These are phyloP conservation scores for Pithys albifrons DNA, from an alignment of 2,113 vertebrate genomes.

Conservation along the genomic window DNA sequence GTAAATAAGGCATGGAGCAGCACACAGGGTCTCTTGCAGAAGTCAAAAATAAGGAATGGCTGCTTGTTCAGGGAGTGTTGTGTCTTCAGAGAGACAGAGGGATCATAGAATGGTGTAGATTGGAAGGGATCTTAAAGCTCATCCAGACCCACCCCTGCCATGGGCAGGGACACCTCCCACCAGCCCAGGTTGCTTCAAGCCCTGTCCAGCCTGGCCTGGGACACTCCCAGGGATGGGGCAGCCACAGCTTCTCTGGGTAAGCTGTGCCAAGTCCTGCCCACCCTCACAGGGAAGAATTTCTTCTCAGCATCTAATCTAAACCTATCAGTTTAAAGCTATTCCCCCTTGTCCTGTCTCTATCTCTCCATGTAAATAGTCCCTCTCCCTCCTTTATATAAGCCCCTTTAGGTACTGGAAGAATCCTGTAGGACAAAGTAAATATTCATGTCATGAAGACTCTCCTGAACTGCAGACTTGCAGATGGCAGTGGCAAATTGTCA, in stretches of 20 bases:
- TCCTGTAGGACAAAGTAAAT: background rate
- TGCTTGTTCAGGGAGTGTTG: background rate
- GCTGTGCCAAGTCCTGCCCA: background rate
- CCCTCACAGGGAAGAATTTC: background rate
- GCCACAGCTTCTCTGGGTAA: background rate
- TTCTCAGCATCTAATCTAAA: background rate
- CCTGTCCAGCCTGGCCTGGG: fast-evolving
- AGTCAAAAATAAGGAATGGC: background rate
- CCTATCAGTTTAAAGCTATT: background rate
- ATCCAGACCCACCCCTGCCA: fast-evolving
- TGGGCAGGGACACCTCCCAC: background rate
- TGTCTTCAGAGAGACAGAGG: background rate
- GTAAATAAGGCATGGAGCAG: background rate
- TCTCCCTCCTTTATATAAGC: background rate
- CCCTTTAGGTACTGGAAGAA: background rate
- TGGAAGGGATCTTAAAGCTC: background rate
- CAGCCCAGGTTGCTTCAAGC: fast-evolving
- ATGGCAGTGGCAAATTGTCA: background rate
- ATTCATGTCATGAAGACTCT: background rate
- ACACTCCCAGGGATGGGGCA: background rate
- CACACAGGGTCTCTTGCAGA: background rate
- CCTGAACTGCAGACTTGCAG: no score
- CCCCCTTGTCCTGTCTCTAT: background rate
- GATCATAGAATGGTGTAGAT: background rate
- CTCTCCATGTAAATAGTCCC: background rate